Evolutionary conservation across 2,888 invertebrate genomes (phyloP), one percentile per base, ranked within the genome.

Genomic region (Eupeodes latifasciatus): DNA sequence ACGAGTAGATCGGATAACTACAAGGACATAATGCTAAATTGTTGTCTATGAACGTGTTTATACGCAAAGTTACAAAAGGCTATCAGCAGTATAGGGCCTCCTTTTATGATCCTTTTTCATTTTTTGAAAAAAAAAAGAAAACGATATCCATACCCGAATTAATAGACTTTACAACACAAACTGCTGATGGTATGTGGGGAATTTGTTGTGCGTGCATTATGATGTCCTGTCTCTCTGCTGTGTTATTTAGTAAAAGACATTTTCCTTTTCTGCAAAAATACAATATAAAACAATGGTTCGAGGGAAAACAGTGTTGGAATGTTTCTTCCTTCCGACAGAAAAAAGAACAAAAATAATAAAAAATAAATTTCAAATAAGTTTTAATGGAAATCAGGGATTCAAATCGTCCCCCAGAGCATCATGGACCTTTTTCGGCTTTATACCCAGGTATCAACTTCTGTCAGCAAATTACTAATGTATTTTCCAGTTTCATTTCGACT

Each of bases 391-490:
- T 44, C 40, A 64, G 64, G 62, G 59, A 62, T 62, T 16, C 40
- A 4, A 64, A 64, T 44, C 12, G 64, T 12, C 44, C 64, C 64
- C 40, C 64, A 64, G 44, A 44, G 64, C 44, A 44, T n/a, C 55
- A 16, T 16, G 64, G 64, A 44, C 64, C 44, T 19, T 64, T 64
- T 44, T 44, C 16, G 14, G 44, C 64, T 64, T 64, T 47, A 16
- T 59, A 59, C n/a, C 12, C 44, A 64, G 64, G 64, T 64, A 64
- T 64, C 16, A 64, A 64, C 44, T 64, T 44, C 64, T 64, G 64
- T 64, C 64, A 64, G 44, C 64, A 64, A 16, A 64, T 64, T 64
- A 64, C 64, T 59, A 59, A 59, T 36, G 59, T 59, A 59, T 59
- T 36, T 59, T 36, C 14, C 59, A 59, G 59, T 36, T 59, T 36